A percentile compares a stretch with the other conserved stretches of the same genome.
These are phyloP conservation scores for Gryon sp. DNA, from an alignment of 1,140 invertebrate species.

Conservation along the genomic window DNA sequence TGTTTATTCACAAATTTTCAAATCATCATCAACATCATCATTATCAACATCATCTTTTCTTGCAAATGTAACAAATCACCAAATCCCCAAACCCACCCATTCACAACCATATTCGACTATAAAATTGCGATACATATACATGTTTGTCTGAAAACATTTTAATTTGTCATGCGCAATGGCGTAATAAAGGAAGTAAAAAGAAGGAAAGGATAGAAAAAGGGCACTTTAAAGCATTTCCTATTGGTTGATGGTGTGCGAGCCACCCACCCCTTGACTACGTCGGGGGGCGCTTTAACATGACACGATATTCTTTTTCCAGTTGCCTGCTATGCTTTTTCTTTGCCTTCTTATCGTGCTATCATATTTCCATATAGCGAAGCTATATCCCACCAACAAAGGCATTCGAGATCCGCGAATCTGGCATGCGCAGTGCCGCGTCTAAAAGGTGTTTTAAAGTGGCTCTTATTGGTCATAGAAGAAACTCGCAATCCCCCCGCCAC, in stretches of 20 bases:
- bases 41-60: no score
- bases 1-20: no score
- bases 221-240: conserved; percentile 77
- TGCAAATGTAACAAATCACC: no score
- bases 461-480: conserved; percentile 78
- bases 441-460: conserved; percentile 78
- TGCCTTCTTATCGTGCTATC: conserved; percentile 76
- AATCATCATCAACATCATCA: no score
- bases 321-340: conserved; percentile 62
- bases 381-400: conserved; percentile 62
- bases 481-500: conserved; percentile 67
- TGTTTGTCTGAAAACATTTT: conserved; percentile 70
- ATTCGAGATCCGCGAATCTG: conserved; percentile 72
- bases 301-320: conserved; percentile 54
- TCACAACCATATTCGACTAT: no score
- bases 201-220: no score
- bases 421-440: conserved; percentile 73
- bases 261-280: conserved; percentile 57
- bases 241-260: conserved; percentile 72
- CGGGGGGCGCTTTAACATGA: conserved; percentile 51
- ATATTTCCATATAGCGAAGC: conserved; percentile 74
- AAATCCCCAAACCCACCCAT: no score
- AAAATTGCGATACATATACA: conserved; percentile 18
- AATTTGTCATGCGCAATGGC: conserved; percentile 76
- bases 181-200: no score